These are phyloP conservation scores for Elgaria multicarinata DNA, from an alignment of 2,113 vertebrate species.

Conservation along the genomic window DNA sequence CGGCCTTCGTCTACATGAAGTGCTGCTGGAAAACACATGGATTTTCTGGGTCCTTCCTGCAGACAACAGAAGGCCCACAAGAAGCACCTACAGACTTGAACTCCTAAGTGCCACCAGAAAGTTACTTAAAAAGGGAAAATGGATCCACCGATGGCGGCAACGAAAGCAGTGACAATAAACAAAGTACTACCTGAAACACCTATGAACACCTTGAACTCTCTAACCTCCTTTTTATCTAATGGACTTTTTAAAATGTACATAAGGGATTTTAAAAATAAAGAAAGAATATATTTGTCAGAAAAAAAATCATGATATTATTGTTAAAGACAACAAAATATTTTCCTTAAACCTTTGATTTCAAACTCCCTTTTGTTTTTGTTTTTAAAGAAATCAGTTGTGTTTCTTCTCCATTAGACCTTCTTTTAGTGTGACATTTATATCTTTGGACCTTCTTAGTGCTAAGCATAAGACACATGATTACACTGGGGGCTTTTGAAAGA, in stretches of 20 bases:
- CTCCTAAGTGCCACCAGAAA: conserved; percentile 88
- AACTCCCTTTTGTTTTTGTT: conserved; percentile 79
- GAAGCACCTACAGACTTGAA: conserved; percentile 89
- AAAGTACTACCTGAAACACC: conserved; percentile 92
- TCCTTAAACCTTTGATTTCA: conserved; percentile 87
- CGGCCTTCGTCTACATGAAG: conserved; percentile 83
- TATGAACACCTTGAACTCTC: conserved; percentile 86
- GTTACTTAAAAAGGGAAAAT: conserved; percentile 83
- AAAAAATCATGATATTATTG: conserved; percentile 87
- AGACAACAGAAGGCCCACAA: conserved; percentile 80
- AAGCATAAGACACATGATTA: conserved; percentile 79
- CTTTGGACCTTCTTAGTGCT: conserved; percentile 83
- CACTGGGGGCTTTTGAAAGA: conserved; percentile 83
- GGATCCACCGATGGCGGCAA: conserved; percentile 85
- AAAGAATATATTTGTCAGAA: conserved; percentile 90
- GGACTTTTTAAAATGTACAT: conserved; percentile 90
- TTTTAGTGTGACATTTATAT: conserved; percentile 84
- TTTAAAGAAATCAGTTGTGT: conserved; percentile 78
- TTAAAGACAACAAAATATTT: conserved; percentile 88
- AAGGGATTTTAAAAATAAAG: conserved; percentile 80
- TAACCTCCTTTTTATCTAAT: conserved; percentile 89
- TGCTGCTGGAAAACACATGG: conserved; percentile 84
- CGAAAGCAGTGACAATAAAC: conserved; percentile 86
- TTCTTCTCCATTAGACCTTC: conserved; percentile 82
- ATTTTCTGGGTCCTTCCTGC: conserved; percentile 81